A percentile compares a stretch with the other conserved stretches of the same genome.
Conservation (phyloP, 2,888 invertebrate species). For the Altica lythri region DNA sequence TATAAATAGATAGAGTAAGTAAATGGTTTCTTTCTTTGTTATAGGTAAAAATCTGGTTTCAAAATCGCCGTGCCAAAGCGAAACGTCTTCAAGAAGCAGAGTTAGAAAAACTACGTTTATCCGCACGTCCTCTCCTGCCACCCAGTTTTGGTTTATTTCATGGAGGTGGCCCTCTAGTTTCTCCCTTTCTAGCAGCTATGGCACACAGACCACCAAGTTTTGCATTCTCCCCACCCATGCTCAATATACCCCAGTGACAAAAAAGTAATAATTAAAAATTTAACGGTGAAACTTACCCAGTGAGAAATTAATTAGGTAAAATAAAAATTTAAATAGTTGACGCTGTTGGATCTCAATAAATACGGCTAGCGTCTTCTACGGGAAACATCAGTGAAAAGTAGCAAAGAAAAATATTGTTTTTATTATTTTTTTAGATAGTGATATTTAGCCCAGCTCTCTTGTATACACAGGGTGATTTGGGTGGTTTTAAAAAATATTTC, state of each 20-base stretch:
- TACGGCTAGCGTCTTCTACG: no score
- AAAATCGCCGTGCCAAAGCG: slow-evolving; percentile 88
- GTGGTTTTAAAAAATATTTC: no score
- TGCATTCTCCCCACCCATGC: slow-evolving; percentile 64
- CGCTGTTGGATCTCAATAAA: no score
- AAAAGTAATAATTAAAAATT: slow-evolving; percentile 13
- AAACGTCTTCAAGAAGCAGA: slow-evolving; percentile 96
- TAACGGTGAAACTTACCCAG: neutral
- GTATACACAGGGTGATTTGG: no score
- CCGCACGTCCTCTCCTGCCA: slow-evolving; percentile 78
- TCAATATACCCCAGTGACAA: slow-evolving; percentile 65
- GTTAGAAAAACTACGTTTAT: slow-evolving; percentile 85
- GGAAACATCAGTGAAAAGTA: no score
- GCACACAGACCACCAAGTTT: slow-evolving; percentile 64
- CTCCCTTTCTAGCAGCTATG: slow-evolving; percentile 71
- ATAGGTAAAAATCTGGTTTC: slow-evolving; percentile 78
- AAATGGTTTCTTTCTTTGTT: slow-evolving; percentile 39
- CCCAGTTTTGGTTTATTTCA: slow-evolving; percentile 72
- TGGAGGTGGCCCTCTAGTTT: slow-evolving; percentile 62
- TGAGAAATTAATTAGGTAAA: slow-evolving; percentile 13
- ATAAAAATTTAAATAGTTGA: no score
- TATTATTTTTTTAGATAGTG: slow-evolving; percentile 13
- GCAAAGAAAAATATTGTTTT: neutral
- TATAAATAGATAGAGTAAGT: neutral
- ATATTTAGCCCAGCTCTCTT: slow-evolving; percentile 14